These are phyloP conservation scores for Podiceps cristatus DNA, from an alignment of 2,113 vertebrate species.

Conservation along the genomic window DNA sequence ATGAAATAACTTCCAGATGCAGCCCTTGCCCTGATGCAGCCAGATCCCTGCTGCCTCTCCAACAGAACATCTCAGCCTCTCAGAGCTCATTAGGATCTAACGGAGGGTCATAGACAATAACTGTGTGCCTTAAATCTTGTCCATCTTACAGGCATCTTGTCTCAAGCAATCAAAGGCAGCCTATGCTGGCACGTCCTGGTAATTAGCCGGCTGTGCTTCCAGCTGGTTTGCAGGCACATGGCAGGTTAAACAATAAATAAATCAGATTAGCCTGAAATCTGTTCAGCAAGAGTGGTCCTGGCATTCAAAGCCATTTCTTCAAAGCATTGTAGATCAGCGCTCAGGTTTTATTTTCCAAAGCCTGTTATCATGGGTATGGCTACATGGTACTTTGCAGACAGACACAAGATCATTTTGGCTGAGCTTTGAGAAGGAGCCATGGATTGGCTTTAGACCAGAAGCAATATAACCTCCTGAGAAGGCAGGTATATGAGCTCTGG, in stretches of 20 bases:
- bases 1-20: conserved; percentile 64
- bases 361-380: conserved; percentile 53
- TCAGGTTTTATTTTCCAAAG: conserved; percentile 51
- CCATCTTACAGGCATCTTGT: conserved; percentile 41
- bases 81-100: conserved; percentile 48
- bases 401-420: conserved; percentile 33
- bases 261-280: conserved; percentile 64
- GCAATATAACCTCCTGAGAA: neutral
- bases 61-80: conserved; percentile 42
- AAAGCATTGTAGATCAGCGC: conserved; percentile 37
- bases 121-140: conserved; percentile 54
- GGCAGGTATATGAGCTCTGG: neutral
- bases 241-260: conserved; percentile 72
- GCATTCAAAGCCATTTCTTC: conserved; percentile 60
- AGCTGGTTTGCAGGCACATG: conserved; percentile 70
- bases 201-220: conserved; percentile 65
- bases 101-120: conserved; percentile 51
- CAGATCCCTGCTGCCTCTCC: conserved; percentile 38
- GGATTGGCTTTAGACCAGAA: conserved; percentile 9
- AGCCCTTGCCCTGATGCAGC: conserved; percentile 30
- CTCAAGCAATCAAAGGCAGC: conserved; percentile 63
- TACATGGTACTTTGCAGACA: conserved; percentile 37
- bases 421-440: neutral
- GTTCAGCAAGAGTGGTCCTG: conserved; percentile 57
- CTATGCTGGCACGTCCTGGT: conserved; percentile 25